Base-by-base conservation (phyloP, 2,113 vertebrate species). In the Spheniscus mendiculus region DNA sequence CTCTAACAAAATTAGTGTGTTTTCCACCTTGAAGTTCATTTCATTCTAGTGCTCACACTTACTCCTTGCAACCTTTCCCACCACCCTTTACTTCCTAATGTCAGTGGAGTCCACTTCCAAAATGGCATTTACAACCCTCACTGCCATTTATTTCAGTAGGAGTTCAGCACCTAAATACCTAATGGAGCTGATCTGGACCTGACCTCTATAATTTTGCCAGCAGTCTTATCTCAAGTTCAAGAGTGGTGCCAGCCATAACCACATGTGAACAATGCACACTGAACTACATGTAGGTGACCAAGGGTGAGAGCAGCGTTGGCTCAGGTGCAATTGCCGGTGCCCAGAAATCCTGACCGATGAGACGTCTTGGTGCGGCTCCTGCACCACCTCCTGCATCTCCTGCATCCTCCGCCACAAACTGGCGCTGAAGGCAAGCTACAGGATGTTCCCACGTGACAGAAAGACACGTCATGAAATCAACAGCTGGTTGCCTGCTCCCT, bases 301-400 rank as follows among this genome's bases (percentile, higher is more conserved):
- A 1, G 2, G 3, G 44, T 16, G 22, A 61, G 13, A 55, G 30
- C 17, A 52, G 52, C 1, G 0, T 20, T 65, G 58, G 25, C 22
- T 92, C 66, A 18, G 23, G 11, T 50, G 27, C 29, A 55, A 0
- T 44, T 83, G 30, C 15, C 5, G 2, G 29, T 73, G 9, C 22
- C 40, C 23, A 2, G 4, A 70, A 81, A 52, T 42, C 34, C 36
- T 26, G 4, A 0, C 1, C 0, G 11, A 27, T 88, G 38, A 69
- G 56, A 82, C 5, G 42, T 76, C 25, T 66, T 11, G 2, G 6
- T 2, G 2, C 8, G 2, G 47, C 13, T 77, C 3, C 62, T 93
- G 10, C 29, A 42, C 76, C 66, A 40, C 11, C 27, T 71, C 18
- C 52, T 87, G 17, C 8, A 36, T 45, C 47, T 81, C 45, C 58